These are phyloP conservation scores for Eupithecia centaureata DNA, from an alignment of 2,888 invertebrate species.

Conservation along the genomic window DNA sequence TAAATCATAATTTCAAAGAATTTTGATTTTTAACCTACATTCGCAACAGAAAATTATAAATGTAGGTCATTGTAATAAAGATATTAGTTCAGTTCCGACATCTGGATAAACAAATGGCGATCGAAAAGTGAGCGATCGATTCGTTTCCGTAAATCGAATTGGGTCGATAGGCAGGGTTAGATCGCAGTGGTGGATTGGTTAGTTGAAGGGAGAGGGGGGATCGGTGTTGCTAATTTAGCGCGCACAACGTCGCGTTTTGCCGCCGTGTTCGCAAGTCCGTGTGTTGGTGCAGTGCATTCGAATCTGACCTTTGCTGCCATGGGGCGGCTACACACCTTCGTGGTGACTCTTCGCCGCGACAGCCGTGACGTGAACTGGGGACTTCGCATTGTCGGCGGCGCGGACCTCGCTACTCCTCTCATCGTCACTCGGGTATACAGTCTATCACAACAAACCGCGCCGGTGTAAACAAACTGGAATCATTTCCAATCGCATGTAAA, in stretches of 20 bases:
- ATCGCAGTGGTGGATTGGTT: constrained; percentile 50
- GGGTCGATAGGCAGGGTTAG: constrained; percentile 77
- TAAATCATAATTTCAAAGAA: constrained; percentile 3
- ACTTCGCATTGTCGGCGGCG: constrained; percentile 93
- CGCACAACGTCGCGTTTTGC: constrained; percentile 76
- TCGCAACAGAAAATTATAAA: constrained; percentile 37
- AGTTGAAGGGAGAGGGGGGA: constrained; percentile 61
- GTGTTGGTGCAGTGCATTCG: constrained; percentile 62
- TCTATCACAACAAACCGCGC: constrained; percentile 40
- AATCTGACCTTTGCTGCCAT: constrained; percentile 63
- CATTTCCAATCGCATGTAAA: constrained; percentile 40
- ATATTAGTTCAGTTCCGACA: constrained; percentile 42
- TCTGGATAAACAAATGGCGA: constrained; percentile 51
- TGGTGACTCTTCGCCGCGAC: constrained; percentile 89
- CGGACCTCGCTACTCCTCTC: constrained; percentile 93
- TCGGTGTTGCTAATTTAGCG: constrained; percentile 73
- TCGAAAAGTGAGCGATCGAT: constrained; percentile 52
- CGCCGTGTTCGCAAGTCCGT: constrained; percentile 69
- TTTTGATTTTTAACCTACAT: neutral
- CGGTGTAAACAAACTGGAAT: constrained; percentile 73
- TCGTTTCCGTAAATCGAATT: constrained; percentile 72
- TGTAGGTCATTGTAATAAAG: constrained; percentile 46
- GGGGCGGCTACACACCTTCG: constrained; percentile 90
- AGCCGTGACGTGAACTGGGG: constrained; percentile 91
- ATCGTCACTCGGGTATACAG: constrained; percentile 93